These are phyloP conservation scores for Isotomurus palustris DNA, from an alignment of 2,888 invertebrate genomes.

Conservation along the genomic window DNA sequence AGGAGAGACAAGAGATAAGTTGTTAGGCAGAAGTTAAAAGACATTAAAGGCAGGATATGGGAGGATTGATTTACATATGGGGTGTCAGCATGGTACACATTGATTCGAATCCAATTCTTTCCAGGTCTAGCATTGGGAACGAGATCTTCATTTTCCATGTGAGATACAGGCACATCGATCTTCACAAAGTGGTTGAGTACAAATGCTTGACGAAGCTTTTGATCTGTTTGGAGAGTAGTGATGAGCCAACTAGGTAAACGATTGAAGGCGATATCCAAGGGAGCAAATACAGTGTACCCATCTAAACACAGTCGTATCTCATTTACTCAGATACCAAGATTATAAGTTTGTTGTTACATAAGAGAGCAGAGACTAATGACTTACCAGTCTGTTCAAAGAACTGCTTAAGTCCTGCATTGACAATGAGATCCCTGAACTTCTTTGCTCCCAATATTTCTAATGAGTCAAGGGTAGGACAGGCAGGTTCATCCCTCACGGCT, in stretches of 20 bases:
- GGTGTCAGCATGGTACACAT: conserved; percentile 35
- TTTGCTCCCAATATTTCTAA: conserved; percentile 34
- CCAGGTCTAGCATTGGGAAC: conserved; percentile 41
- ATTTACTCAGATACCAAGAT: too few species aligned
- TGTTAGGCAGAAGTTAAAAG: background rate
- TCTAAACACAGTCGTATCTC: too few species aligned
- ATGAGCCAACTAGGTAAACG: conserved; percentile 40
- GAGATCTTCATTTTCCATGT: conserved; percentile 37
- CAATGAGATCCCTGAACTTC: conserved; percentile 33
- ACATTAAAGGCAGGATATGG: conserved; percentile 1
- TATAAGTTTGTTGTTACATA: too few species aligned
- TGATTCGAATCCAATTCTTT: conserved; percentile 35
- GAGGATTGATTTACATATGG: conserved; percentile 43
- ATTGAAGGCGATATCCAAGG: conserved; percentile 42
- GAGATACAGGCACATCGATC: conserved; percentile 29
- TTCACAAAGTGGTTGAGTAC: conserved; percentile 42
- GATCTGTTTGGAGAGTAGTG: conserved; percentile 34
- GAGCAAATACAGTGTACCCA: conserved; percentile 44
- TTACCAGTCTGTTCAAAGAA: conserved; percentile 37
- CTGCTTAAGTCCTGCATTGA: conserved; percentile 26
- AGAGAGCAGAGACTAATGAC: too few species aligned
- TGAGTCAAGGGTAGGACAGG: conserved; percentile 36
- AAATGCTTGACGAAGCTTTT: conserved; percentile 38
- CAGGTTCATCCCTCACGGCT: conserved; percentile 11
- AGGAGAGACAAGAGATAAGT: background rate